phyloP scores from a whole-genome alignment of 2,888 invertebrate genomes.

The Opisthograptis luteolata region DNA sequence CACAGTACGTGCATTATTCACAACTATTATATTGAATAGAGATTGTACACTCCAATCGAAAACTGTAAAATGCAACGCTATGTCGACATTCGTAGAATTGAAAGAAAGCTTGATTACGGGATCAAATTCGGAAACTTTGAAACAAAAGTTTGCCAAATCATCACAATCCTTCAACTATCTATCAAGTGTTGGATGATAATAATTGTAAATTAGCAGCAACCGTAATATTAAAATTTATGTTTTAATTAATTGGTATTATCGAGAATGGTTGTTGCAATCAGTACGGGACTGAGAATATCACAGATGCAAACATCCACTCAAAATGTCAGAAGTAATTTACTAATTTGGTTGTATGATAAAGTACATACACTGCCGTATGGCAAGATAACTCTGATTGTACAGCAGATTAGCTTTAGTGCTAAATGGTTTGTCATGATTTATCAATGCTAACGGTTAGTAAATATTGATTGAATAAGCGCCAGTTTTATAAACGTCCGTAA shows the following conservation, averaged over 20 bases:
- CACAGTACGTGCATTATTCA: conserved; percentile 41
- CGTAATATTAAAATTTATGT: too few relatives aligned
- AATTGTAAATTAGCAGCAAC: background rate
- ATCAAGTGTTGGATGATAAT: background rate
- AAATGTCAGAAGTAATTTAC: conserved; percentile 30
- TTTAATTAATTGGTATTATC: too few relatives aligned
- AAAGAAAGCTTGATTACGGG: background rate
- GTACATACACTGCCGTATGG: conserved; percentile 29
- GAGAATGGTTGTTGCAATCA: conserved; percentile 69
- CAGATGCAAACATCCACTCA: conserved; percentile 70
- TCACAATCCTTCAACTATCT: background rate
- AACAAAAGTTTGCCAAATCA: background rate
- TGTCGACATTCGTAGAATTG: background rate
- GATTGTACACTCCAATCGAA: conserved; percentile 17
- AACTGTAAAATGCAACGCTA: conserved; percentile 1
- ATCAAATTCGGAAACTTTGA: background rate
- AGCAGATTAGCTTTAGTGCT: conserved; percentile 17
- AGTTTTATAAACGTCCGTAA: too few relatives aligned
- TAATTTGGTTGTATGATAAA: conserved; percentile 12
- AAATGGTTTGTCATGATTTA: conserved; percentile 17
- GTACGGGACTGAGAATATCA: conserved; percentile 78
- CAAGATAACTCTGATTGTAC: conserved; percentile 38
- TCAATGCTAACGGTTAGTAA: too few relatives aligned
- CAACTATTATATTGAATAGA: conserved; percentile 36
- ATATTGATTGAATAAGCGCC: too few relatives aligned